Conservation (phyloP, 2,113 vertebrate genomes). For the Lota lota region DNA sequence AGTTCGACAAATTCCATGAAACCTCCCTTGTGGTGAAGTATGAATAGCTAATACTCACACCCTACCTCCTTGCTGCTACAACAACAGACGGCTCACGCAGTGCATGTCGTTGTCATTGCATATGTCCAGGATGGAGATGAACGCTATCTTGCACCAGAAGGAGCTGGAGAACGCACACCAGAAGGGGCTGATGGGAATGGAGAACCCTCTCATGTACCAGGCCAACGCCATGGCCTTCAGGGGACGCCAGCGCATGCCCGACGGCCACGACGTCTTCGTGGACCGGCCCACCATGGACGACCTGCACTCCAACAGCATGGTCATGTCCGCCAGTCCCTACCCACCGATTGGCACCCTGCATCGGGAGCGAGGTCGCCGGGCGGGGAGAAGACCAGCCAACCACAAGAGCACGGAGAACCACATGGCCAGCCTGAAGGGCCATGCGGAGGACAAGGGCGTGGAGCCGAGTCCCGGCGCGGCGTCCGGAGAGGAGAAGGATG, state of each 20-base stretch:
- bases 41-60: too few relatives aligned
- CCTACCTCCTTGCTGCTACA: too few relatives aligned
- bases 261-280: constrained; percentile 81
- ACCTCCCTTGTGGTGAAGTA: too few relatives aligned
- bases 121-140: constrained; percentile 86
- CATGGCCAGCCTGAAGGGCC: constrained; percentile 66
- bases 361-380: constrained; percentile 80
- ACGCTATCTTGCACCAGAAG: constrained; percentile 89
- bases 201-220: constrained; percentile 81
- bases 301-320: constrained; percentile 79
- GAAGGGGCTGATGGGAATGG: constrained; percentile 81
- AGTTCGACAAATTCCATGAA: too few relatives aligned
- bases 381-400: constrained; percentile 73
- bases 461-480: constrained; percentile 66
- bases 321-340: constrained; percentile 80
- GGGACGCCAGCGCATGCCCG: constrained; percentile 77
- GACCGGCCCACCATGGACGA: constrained; percentile 80
- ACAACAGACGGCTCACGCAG: too few relatives aligned
- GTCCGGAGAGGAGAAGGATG: constrained; percentile 80
- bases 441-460: constrained; percentile 72
- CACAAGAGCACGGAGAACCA: constrained; percentile 77
- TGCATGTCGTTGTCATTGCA: too few relatives aligned
- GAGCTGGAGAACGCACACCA: constrained; percentile 87
- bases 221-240: constrained; percentile 77
- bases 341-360: constrained; percentile 80